Conservation (phyloP, 2,113 vertebrate species). For the Monarcha castaneiventris region DNA sequence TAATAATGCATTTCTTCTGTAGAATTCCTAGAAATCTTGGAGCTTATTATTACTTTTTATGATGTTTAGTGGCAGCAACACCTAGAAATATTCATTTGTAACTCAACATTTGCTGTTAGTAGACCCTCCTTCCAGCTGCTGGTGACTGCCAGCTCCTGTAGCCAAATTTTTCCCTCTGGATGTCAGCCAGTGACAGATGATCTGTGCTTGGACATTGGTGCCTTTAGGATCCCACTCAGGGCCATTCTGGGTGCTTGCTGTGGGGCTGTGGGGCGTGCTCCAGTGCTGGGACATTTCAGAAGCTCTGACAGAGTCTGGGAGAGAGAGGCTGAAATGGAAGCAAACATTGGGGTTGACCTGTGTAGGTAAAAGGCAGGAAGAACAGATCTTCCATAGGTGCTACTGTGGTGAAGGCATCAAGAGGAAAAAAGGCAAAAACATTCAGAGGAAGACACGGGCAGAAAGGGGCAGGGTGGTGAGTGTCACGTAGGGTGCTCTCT, state of each 20-base stretch:
- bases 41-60: not conserved
- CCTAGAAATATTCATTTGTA: not conserved
- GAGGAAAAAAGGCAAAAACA: not conserved
- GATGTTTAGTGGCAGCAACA: not conserved
- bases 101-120: not conserved
- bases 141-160: not conserved
- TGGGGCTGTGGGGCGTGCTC: not conserved
- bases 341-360: not conserved
- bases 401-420: not conserved
- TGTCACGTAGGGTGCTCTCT: fast-evolving
- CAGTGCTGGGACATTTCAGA: not conserved
- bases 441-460: not conserved
- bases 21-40: not conserved
- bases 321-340: not conserved
- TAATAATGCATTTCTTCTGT: not conserved
- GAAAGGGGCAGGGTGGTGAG: not conserved
- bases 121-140: not conserved
- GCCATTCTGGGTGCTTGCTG: not conserved
- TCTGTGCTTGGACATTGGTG: not conserved
- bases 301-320: not conserved
- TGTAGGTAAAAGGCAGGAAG: not conserved
- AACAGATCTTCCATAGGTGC: not conserved
- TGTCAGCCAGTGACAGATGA: not conserved
- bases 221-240: not conserved
- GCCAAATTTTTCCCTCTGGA: not conserved